These are phyloP conservation scores for Paradoxurus hermaphroditus DNA, from an alignment of 2,113 vertebrate genomes.

Conservation along the genomic window DNA sequence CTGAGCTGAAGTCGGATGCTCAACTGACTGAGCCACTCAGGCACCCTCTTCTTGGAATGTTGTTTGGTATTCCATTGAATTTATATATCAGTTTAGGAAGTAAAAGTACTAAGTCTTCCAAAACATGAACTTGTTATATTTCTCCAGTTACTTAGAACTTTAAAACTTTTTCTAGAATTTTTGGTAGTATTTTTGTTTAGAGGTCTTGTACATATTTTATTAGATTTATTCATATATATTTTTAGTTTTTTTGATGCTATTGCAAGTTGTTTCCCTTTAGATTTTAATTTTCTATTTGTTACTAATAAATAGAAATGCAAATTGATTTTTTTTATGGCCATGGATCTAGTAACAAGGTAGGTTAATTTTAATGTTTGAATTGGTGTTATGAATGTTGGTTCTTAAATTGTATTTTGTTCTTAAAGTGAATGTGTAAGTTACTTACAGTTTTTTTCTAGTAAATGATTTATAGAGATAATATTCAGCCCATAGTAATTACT, in stretches of 20 bases:
- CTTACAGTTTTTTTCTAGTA: not conserved
- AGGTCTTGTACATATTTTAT: not conserved
- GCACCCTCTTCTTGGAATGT: not conserved
- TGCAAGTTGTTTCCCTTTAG: not conserved
- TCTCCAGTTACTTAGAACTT: not conserved
- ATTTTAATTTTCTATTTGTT: not conserved
- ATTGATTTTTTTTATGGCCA: not conserved
- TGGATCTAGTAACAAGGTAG: not conserved
- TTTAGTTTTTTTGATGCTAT: not conserved
- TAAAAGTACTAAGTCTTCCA: not conserved
- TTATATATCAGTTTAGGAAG: not conserved
- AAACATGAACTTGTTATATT: not conserved
- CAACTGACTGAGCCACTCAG: too few relatives aligned
- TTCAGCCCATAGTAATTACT: not conserved
- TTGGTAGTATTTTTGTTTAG: not conserved
- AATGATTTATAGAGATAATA: not conserved
- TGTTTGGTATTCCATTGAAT: not conserved
- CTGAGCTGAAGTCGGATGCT: too few relatives aligned
- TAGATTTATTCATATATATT: not conserved
- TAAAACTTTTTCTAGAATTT: not conserved
- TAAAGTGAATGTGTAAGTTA: not conserved
- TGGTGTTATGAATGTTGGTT: not conserved
- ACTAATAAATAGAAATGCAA: not conserved
- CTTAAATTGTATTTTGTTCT: not conserved
- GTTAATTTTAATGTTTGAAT: not conserved